Evolutionary conservation across 1,140 invertebrate species (phyloP), one percentile per base, ranked within the genome.

Genomic region (Scaptomyza montana): DNA sequence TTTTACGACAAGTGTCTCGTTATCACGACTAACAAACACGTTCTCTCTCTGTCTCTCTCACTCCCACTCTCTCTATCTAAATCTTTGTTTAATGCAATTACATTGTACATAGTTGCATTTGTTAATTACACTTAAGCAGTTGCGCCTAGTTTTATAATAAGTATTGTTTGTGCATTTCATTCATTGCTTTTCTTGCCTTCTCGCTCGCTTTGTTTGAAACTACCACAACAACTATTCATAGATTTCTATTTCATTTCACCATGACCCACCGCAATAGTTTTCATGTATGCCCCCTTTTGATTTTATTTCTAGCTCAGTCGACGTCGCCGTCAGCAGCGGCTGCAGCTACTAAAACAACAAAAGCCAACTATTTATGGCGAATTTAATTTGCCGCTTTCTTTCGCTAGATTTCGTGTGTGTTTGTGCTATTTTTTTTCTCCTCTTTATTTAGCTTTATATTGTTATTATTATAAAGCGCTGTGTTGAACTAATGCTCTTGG

Each of bases 221-320:
- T 64, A 55, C 51, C 59, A 56, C 25, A 57, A 59, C 56, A 41
- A 84, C 84, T 89, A 87, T 87, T 87, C 85, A 87, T 87, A 87
- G 84, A 87, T 87, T 87, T 87, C 82, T 87, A 89, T 87, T 87
- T 87, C 75, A 76, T 87, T 86, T 87, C 77, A 87, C 84, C 84
- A 79, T 87, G 84, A 87, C 84, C 84, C 84, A 89, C 84, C 84
- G 80, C 84, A 87, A 87, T 89, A 87, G 79, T 87, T 87, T 87
- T 87, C 55, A 71, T 87, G 65, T 54, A 53, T 89, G 76, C 82
- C 82, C 84, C 74, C 89, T 78, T 53, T 28, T 43, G 39, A 9
- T 43, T 3, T 43, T 43, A 3, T 43, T 43, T 43, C 39, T 43
- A 74, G 47, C 61, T 19, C 49, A 54, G 55, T 54, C 41, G 25